Conservation (phyloP, 2,888 invertebrate species). For the Drepana falcataria region DNA sequence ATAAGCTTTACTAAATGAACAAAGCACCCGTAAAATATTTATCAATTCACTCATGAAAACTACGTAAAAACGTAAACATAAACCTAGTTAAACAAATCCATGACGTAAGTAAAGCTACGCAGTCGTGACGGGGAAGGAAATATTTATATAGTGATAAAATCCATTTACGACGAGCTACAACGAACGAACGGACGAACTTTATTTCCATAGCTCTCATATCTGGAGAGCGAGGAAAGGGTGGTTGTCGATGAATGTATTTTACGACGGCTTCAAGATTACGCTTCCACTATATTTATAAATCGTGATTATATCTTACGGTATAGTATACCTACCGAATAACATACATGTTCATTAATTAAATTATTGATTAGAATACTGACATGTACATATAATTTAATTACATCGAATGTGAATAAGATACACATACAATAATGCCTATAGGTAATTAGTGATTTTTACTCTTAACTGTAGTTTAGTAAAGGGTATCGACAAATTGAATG, state of each 20-base stretch:
- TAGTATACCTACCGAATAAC: too few relatives aligned
- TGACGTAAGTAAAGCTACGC: conserved; percentile 37
- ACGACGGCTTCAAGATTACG: neutral
- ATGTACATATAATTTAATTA: too few relatives aligned
- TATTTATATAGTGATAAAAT: conserved; percentile 75
- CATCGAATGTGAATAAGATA: too few relatives aligned
- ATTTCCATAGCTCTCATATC: conserved; percentile 75
- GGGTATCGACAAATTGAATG: conserved; percentile 11
- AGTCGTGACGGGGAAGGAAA: conserved; percentile 47
- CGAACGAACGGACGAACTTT: conserved; percentile 69
- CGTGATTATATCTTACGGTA: neutral
- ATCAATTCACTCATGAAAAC: neutral
- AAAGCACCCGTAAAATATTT: neutral
- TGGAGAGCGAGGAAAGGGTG: conserved; percentile 38
- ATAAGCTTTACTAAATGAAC: too few relatives aligned
- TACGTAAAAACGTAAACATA: conserved; percentile 18
- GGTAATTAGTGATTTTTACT: too few relatives aligned
- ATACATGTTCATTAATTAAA: too few relatives aligned
- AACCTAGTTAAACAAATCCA: conserved; percentile 9
- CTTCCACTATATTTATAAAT: conserved; percentile 7
- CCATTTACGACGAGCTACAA: conserved; percentile 69
- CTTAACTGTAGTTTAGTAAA: too few relatives aligned
- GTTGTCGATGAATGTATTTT: conserved; percentile 6
- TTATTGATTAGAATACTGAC: too few relatives aligned
- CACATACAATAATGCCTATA: too few relatives aligned